Conservation (phyloP, 2,888 invertebrate genomes). For the Perdita meconis region DNA sequence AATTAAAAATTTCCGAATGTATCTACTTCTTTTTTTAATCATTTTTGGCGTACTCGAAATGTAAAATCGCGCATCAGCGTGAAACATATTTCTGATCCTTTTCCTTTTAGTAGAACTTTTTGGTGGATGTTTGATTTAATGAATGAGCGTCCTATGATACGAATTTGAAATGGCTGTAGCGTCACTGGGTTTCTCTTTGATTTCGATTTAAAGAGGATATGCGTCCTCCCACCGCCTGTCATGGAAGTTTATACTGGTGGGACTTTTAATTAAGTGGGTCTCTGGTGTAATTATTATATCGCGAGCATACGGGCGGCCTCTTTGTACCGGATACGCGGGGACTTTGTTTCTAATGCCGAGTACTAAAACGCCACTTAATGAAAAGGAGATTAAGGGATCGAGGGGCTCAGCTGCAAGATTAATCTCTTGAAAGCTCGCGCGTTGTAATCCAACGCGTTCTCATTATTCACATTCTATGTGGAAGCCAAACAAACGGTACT, state of each 20-base stretch:
- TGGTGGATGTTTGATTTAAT: background rate
- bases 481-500: slow-evolving; percentile 22
- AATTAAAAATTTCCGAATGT: no score
- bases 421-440: slow-evolving; percentile 61
- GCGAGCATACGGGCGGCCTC: slow-evolving; percentile 1
- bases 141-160: background rate
- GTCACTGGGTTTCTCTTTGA: background rate
- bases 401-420: slow-evolving; percentile 57
- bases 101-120: no score
- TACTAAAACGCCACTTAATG: slow-evolving; percentile 60
- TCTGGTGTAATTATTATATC: slow-evolving; percentile 30
- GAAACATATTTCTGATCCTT: no score
- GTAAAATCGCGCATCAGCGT: no score
- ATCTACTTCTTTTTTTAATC: no score
- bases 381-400: slow-evolving; percentile 65
- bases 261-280: slow-evolving; percentile 18
- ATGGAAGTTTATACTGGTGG: background rate
- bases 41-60: no score
- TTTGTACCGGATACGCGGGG: slow-evolving; percentile 17
- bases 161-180: background rate
- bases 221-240: background rate
- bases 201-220: background rate
- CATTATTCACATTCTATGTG: slow-evolving; percentile 43
- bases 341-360: slow-evolving; percentile 53
- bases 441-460: slow-evolving; percentile 54